phyloP scores from a whole-genome alignment of 1,140 invertebrate species.

The Mylabris phalerata region DNA sequence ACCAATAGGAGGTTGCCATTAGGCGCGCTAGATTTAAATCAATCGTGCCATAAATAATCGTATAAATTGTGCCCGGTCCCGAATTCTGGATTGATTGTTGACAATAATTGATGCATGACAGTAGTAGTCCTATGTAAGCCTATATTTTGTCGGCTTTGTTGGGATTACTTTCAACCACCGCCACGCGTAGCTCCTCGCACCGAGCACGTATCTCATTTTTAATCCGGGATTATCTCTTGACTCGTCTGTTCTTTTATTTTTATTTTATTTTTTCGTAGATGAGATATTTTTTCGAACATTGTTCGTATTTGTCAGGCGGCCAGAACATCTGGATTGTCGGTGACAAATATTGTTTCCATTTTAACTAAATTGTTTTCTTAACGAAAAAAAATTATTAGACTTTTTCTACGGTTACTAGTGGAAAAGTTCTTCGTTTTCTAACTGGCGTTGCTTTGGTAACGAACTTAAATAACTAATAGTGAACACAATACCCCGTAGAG shows the following conservation, averaged over 20 bases:
- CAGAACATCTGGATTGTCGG: background rate
- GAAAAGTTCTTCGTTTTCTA: background rate
- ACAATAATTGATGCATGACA: conserved; percentile 36
- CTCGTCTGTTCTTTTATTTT: conserved; percentile 18
- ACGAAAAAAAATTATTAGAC: background rate
- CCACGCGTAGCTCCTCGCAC: conserved; percentile 23
- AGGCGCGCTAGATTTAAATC: background rate
- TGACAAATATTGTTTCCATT: conserved; percentile 6
- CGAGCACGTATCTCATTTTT: conserved; percentile 38
- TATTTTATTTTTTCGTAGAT: too few relatives aligned
- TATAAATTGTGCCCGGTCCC: background rate
- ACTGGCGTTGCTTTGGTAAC: background rate
- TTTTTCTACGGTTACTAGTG: background rate
- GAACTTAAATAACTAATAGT: conserved; percentile 29
- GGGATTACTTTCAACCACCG: conserved; percentile 28
- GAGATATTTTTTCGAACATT: conserved; percentile 21
- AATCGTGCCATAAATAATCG: background rate
- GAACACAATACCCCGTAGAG: conserved; percentile 15
- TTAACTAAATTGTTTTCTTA: too few relatives aligned
- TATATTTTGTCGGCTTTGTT: conserved; percentile 36
- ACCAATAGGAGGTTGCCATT: too few relatives aligned
- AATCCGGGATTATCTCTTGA: conserved; percentile 35
- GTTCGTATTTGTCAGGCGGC: conserved; percentile 28
- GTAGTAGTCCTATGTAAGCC: conserved; percentile 27
- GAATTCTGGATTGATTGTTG: conserved; percentile 25